Conservation (phyloP, 2,113 vertebrate species). For the Morone chrysops region DNA sequence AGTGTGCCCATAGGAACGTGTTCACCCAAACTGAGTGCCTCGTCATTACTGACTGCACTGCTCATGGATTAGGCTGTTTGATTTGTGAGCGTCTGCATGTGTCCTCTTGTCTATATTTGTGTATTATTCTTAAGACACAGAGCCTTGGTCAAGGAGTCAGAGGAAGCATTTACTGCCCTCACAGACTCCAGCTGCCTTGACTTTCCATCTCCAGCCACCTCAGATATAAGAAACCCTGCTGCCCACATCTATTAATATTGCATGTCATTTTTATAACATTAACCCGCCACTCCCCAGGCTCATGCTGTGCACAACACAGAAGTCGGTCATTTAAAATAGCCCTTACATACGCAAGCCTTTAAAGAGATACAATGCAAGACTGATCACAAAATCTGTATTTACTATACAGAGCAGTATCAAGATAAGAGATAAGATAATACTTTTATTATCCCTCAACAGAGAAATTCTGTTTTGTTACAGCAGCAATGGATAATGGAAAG, state of each 20-base stretch:
- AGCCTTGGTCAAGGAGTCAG: neutral
- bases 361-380: neutral
- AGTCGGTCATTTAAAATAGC: conserved; percentile 9
- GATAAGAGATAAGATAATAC: too few species aligned
- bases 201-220: conserved; percentile 30
- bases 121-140: neutral
- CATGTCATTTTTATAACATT: conserved; percentile 50
- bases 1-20: conserved; percentile 64
- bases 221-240: conserved; percentile 15
- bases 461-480: neutral
- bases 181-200: conserved; percentile 12
- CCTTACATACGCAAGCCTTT: neutral
- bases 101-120: neutral
- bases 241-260: conserved; percentile 49
- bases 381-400: neutral
- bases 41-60: conserved; percentile 45
- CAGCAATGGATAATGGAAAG: too few species aligned
- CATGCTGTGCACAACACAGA: conserved; percentile 31
- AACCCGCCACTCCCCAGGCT: conserved; percentile 22
- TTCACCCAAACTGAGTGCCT: conserved; percentile 54
- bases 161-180: neutral
- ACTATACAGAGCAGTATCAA: neutral
- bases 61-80: conserved; percentile 50
- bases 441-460: too few species aligned
- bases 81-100: conserved; percentile 17